Base-by-base conservation (phyloP, 2,888 invertebrate genomes). In the Trachelus stipa region DNA sequence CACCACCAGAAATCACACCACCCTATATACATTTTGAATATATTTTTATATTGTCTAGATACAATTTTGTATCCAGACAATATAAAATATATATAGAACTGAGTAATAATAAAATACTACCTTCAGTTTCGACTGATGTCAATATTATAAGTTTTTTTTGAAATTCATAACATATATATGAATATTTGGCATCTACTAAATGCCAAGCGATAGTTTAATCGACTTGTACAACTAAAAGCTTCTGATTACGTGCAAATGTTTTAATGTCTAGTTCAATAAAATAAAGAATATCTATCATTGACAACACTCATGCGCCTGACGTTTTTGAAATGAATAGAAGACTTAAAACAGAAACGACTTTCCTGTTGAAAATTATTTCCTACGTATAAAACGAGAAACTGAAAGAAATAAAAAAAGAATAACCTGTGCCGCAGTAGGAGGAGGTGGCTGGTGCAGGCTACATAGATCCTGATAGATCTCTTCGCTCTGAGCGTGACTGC, bases 381-480 rank as follows among this genome's bases (percentile, higher is more conserved):
- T 56, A 56, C 15, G 2, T 56, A 56, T 56, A 35, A 79, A 56
- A 76, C 80, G 74, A 30, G 34, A 81, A 79, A 56, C 56, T 56
- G 56, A 76, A 83, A 83, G 75, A 83, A 78, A 80, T 12, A 79
- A 84, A 40, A 78, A 80, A 82, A 80, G 85, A 87, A 86, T 87
- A 89, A 92, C 92, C 92, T 91, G 90, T 80, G 84, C 86, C 83
- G 88, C 86, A 83, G 88, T 88, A 82, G 90, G 88, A 91, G 92
- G 93, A 91, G 93, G 93, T 92, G 93, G 93, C 91, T 91, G 92
- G 86, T 90, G 92, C 90, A 96, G 94, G 87, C 95, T 95, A 94
- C 97, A 97, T 91, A 98, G 94, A 94, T 98, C 98, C 93, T 98
- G 97, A 94, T 98, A 98, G 92, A 98, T 97, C 93, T 97, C 97